Base-by-base conservation (phyloP, 1,140 invertebrate species). In the Cyrtorhinus lividipennis region DNA sequence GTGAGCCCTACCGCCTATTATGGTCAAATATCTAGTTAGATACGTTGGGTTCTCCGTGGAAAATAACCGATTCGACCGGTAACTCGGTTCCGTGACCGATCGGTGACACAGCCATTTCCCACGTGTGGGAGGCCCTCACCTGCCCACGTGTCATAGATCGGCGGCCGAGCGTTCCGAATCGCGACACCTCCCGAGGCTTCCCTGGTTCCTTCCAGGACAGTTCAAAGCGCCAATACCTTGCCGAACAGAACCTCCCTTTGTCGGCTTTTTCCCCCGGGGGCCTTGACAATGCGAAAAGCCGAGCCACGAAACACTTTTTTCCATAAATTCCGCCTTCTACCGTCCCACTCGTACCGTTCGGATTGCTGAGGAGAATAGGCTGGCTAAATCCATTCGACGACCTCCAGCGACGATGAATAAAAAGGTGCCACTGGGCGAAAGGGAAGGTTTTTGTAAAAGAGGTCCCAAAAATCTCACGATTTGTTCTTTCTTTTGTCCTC, bases 101-200 rank as follows among this genome's bases (percentile, higher is more conserved):
- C 48, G 48, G 48, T 53, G 48, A 53, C 48, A 53, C 48, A 53
- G 48, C 12, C 48, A 22, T 15, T 53, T 53, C 48, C 48, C 48
- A 53, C 48, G 48, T 53, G 48, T 53, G 48, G 20, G 30, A 20
- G 20, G 10, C 48, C 12, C 10, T 20, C 48, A 53, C 48, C 48
- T 53, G 48, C 48, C 48, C 48, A 53, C 48, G 48, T 53, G 48
- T 53, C 48, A 15, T 53, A 59, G 57, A 59, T 59, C 15, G 57
- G 57, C 26, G 57, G 57, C 26, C 13, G 57, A 59, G 12, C 57
- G 26, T 59, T 24, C 8, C 57, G 25, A 59, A 30, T 30, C 24
- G 57, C 57, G 22, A 15, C 57, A 22, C 24, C 57, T 25, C 53
- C 53, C 8, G 10, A 44, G 38, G 8, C 38, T 44, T n/a, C 8